A percentile compares a stretch with the other conserved stretches of the same genome.
These are phyloP conservation scores for Siniperca undulata DNA, from an alignment of 2,797 vertebrate species.

Conservation along the genomic window DNA sequence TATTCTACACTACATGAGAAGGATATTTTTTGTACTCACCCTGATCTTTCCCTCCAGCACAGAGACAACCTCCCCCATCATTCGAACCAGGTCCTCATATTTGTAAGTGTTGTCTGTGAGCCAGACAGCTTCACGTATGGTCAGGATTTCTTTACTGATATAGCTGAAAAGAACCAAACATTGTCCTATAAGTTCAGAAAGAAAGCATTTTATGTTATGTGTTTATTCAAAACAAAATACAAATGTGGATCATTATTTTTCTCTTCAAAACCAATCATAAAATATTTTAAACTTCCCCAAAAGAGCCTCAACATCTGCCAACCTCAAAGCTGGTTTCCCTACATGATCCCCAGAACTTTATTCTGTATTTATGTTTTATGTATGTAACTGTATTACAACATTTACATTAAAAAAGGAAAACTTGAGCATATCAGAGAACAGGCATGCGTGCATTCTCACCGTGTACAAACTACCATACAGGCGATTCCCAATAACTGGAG, in stretches of 20 bases:
- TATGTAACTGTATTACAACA: neutral
- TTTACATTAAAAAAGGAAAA: neutral
- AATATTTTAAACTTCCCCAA: neutral
- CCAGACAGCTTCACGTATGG: constrained; percentile 98
- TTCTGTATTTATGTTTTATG: too few relatives aligned
- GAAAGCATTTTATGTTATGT: neutral
- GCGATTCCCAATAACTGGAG: constrained; percentile 97
- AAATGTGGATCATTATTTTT: neutral
- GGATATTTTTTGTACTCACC: constrained; percentile 65
- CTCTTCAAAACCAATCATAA: neutral
- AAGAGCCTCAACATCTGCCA: neutral
- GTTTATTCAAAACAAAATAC: neutral
- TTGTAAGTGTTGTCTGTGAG: constrained; percentile 99
- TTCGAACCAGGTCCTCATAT: constrained; percentile 97
- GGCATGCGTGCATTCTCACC: constrained; percentile 82
- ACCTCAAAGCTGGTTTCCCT: neutral
- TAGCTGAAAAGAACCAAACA: constrained; percentile 76
- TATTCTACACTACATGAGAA: too few relatives aligned
- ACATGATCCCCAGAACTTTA: neutral
- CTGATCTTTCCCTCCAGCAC: constrained; percentile 94
- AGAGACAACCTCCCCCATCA: constrained; percentile 98
- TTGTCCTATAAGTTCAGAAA: neutral
- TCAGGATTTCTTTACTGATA: constrained; percentile 97
- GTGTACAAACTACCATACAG: constrained; percentile 98
- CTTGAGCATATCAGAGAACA: neutral